Base-by-base conservation (phyloP, 2,888 invertebrate species). In the Ichneumon xanthorius region DNA sequence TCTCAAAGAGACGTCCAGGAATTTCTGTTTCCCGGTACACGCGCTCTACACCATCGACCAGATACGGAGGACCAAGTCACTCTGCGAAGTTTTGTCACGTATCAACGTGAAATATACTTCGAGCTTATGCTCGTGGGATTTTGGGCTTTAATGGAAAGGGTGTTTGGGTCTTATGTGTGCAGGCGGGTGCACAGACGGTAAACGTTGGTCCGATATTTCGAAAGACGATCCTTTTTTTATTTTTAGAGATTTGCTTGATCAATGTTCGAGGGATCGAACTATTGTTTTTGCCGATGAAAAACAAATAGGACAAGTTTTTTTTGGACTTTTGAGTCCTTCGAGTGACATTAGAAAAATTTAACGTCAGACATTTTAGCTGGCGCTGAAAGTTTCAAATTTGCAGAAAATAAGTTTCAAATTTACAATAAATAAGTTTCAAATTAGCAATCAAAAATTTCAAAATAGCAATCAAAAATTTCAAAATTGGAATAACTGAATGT, bases 21-120 rank as follows among this genome's bases (percentile, higher is more conserved):
- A 87, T 87, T 85, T 58, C 73, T 82, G 77, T 84, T 76, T 72
- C 53, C 72, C 48, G 50, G 70, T 63, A 83, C 37, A 37, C 9
- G 37, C 7, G 2, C 9, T 37, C 37, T 9, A 9, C 37, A 7
- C 75, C 68, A n/a, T 22, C 9, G 22, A 11, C 22, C n/a, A 22
- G 0, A 55, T 19, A 55, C n/a, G 9, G 11, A 22, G n/a, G 19
- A 2, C 58, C 9, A 4, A 22, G 58, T 11, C 4, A 58, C 22
- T 26, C 22, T 11, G 58, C 58, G 11, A 58, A 58, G 11, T 58
- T 58, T 58, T 26, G 58, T 58, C 58, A 58, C 58, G 58, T 58
- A 9, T 58, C 22, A 0, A 4, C 9, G 26, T 11, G 58, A 58
- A 58, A 22, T 26, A 22, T 26, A 55, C 22, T 2, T 22, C 55